These are phyloP conservation scores for Saccopteryx bilineata DNA, from an alignment of 2,113 vertebrate species.

Conservation along the genomic window DNA sequence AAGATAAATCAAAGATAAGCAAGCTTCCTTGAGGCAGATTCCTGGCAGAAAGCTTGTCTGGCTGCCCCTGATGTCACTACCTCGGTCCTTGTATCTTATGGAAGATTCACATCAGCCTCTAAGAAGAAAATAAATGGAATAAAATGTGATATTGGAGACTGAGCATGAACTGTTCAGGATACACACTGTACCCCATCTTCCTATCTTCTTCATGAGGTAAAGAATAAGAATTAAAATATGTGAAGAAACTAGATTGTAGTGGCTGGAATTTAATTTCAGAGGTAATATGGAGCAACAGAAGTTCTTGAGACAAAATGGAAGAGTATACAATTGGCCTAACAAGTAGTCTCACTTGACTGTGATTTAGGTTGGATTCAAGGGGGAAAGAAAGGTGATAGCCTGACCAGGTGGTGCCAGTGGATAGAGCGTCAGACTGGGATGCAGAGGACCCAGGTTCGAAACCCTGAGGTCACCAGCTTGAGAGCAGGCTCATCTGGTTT, in stretches of 20 bases:
- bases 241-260: background rate
- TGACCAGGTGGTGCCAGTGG: too few relatives aligned
- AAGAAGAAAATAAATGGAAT: background rate
- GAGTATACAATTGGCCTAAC: background rate
- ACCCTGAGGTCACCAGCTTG: too few relatives aligned
- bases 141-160: background rate
- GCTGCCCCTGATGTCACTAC: background rate
- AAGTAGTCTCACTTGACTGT: background rate
- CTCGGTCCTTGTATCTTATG: background rate
- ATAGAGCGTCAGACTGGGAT: too few relatives aligned
- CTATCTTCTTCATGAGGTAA: background rate
- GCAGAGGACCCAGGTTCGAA: too few relatives aligned
- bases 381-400: background rate
- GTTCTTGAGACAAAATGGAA: background rate
- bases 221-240: background rate
- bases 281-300: background rate
- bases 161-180: background rate
- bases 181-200: background rate
- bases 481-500: too few relatives aligned
- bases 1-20: background rate
- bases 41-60: constrained; percentile 16
- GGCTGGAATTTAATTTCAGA: background rate
- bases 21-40: background rate
- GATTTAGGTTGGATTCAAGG: background rate
- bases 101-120: background rate